A percentile compares a stretch with the other conserved stretches of the same genome.
Evolutionary conservation across 92 coral and sea anemone species (phyloP).

Genomic region (Zoanthus sansibaricus): DNA sequence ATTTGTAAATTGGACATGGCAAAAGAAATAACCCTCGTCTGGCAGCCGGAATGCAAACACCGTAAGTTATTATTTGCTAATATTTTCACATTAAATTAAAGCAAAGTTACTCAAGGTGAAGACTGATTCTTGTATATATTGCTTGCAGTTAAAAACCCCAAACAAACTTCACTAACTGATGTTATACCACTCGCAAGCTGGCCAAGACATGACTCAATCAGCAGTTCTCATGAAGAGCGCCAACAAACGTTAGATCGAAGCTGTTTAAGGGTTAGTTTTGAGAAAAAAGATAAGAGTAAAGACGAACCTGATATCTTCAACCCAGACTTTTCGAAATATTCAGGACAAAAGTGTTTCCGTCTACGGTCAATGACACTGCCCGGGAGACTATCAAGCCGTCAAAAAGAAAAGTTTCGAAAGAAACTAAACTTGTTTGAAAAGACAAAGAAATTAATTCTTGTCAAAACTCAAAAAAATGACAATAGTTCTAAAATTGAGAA

Average conservation of each 20-base stretch:
- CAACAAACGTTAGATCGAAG: constrained; percentile 2
- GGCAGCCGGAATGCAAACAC: constrained; percentile 9
- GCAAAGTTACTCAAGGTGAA: background rate
- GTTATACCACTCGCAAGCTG: constrained; percentile 37
- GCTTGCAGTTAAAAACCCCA: background rate
- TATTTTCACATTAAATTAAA: background rate
- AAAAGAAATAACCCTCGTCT: constrained; percentile 13
- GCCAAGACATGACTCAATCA: background rate
- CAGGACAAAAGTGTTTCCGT: background rate
- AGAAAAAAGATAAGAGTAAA: background rate
- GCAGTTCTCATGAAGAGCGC: background rate
- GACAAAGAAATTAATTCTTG: constrained; percentile 52
- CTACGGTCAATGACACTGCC: constrained; percentile 29
- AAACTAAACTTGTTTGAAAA: constrained; percentile 54
- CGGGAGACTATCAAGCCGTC: constrained; percentile 13
- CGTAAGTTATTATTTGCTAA: background rate
- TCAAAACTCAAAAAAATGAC: constrained; percentile 4
- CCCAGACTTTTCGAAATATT: background rate
- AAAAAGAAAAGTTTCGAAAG: constrained; percentile 26
- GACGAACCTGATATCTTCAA: background rate
- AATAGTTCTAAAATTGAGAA: background rate
- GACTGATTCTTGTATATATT: background rate
- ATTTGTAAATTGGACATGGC: constrained; percentile 1
- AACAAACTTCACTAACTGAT: constrained; percentile 8
- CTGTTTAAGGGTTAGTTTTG: background rate